phyloP scores from a whole-genome alignment of 2,797 vertebrate genomes.

The Hafferia zeledoni region DNA sequence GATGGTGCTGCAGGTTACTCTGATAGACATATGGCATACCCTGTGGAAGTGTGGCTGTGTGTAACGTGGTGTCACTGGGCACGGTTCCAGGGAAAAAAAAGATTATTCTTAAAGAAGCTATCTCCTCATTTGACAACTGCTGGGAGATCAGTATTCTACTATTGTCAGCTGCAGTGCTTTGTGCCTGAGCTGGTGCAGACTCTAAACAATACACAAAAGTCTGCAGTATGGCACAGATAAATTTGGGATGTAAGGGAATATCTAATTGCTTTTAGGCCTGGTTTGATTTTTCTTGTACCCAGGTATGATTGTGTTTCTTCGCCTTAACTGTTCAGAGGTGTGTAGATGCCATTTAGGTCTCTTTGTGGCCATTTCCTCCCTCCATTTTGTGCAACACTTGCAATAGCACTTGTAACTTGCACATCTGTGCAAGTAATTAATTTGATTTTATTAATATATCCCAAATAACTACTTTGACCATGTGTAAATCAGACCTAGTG shows the following conservation, averaged over 20 bases:
- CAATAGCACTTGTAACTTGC: not conserved
- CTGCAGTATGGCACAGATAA: not conserved
- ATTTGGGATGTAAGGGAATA: not conserved
- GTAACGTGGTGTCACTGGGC: not conserved
- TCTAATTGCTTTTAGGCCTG: not conserved
- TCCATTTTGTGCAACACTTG: not conserved
- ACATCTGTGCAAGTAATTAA: not conserved
- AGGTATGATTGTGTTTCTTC: not conserved
- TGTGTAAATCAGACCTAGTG: not conserved
- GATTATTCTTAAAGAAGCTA: not conserved
- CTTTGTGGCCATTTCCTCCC: not conserved
- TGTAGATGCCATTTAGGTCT: not conserved
- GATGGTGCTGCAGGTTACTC: not conserved
- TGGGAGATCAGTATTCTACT: not conserved
- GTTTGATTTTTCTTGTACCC: not conserved
- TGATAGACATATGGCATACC: not conserved
- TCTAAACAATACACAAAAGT: not conserved
- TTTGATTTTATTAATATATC: not conserved
- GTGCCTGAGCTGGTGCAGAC: not conserved
- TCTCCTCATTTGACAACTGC: not conserved
- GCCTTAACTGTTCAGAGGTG: not conserved
- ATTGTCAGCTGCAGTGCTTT: not conserved
- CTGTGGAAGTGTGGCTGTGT: not conserved
- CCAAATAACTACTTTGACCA: not conserved
- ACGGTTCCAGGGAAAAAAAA: not conserved